Evolutionary conservation across 1,140 invertebrate species (phyloP), one percentile per base, ranked within the genome.

Genomic region (Cataglyphis hispanica): DNA sequence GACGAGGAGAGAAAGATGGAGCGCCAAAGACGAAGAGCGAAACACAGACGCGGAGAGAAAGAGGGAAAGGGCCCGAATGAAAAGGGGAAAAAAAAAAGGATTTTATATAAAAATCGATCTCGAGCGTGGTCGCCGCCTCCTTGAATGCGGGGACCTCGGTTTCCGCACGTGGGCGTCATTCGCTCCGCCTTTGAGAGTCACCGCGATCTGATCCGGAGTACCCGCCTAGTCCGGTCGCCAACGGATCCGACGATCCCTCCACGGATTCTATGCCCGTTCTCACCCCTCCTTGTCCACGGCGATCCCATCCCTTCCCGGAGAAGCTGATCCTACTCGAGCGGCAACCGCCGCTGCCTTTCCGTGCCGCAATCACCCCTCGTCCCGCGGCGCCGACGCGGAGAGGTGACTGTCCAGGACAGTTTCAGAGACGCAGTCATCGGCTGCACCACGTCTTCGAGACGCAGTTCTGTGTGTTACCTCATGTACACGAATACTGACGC

Each of bases 341-440:
- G 81, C 90, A 83, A 83, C 84, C 83, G 67, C n/a, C 16, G 10
- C 19, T 40, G 34, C 43, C 64, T 56, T 50, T 34, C 84, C 72
- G 31, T 67, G 66, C 70, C 67, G 77, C 87, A 64, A 37, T 87
- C 74, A 81, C 84, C 86, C 84, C 91, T 72, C 86, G 46, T 85
- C 84, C 87, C 88, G 84, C 86, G 87, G 76, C 86, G 77, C 85
- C 85, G 83, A 69, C 86, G 13, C 16, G 63, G 69, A 84, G 72
- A 94, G 92, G 94, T 93, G 93, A 95, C 91, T 93, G 91, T 93
- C 91, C 94, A 92, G 91, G 91, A 91, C 94, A 95, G 94, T 94
- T 93, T 87, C 90, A 91, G 87, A 94, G 92, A 87, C 91, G 94
- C 94, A 95, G 94, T 95, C 94, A 93, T 86, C 94, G 93, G 91